phyloP scores from a whole-genome alignment of 2,113 vertebrate genomes.

The Procapra przewalskii region DNA sequence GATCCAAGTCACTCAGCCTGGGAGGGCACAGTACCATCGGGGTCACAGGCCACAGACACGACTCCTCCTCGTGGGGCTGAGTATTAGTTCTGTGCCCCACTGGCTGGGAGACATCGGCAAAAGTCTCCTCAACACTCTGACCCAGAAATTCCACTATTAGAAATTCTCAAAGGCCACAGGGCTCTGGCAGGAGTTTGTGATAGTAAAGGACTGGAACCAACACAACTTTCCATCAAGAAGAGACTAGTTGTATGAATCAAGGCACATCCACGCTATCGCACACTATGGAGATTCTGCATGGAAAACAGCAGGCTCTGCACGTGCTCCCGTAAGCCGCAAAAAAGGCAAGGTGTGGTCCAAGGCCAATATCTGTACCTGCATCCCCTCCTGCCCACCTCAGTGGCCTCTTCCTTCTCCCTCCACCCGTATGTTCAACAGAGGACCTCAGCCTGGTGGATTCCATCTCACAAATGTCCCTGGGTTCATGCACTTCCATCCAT shows the following conservation, averaged over 20 bases:
- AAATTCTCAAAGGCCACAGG: not conserved
- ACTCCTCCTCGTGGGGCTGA: not conserved
- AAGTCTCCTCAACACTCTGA: not conserved
- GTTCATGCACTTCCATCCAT: not conserved
- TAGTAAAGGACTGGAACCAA: not conserved
- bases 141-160: not conserved
- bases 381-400: not conserved
- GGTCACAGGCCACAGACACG: not conserved
- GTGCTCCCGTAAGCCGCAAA: not conserved
- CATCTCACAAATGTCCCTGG: not conserved
- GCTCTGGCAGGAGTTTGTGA: not conserved
- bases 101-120: not conserved
- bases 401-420: not conserved
- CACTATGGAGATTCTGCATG: not conserved
- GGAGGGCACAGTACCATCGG: not conserved
- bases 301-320: not conserved
- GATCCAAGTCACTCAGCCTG: too few species aligned
- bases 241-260: not conserved
- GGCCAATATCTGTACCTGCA: not conserved
- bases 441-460: not conserved
- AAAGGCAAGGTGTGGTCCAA: not conserved
- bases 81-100: not conserved
- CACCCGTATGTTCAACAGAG: not conserved
- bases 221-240: not conserved
- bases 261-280: too few species aligned